Evolutionary conservation across 2,888 invertebrate genomes (phyloP), one percentile per base, ranked within the genome.

Genomic region (Frankliniella intonsa): DNA sequence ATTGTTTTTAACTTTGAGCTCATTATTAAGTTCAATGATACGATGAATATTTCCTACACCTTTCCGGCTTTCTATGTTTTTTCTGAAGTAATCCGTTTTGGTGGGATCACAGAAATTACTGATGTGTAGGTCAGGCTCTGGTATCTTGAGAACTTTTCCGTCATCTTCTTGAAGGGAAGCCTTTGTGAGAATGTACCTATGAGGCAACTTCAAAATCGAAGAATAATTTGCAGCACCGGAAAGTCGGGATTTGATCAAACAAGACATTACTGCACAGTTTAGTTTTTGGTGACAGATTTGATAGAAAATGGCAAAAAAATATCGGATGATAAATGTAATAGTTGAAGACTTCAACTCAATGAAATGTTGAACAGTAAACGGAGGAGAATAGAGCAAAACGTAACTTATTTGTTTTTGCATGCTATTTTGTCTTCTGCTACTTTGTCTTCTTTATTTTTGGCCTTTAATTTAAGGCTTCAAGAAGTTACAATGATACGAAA

Each of bases 61-160:
- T 89, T 94, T 94, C 83, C 95, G 90, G 81, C 88, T 88, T 50
- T 86, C 85, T 81, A 95, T 92, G 86, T 95, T 94, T 55, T 90
- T 86, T 84, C 89, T 87, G 83, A 95, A 93, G 86, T 89, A 88
- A n/a, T 88, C 84, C n/a, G 88, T 85, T 87, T 94, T 93, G 62
- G 87, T 86, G 17, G 88, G 87, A 88, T 94, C 89, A 85, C 92
- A 92, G 83, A 94, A 89, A 87, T 92, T 94, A 19, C 91, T 88
- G 27, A 90, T 86, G 87, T 95, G 91, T 84, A 92, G 89, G 84
- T 92, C 88, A 22, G 89, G 87, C 81, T 86, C 84, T 25, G 83
- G 83, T 38, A 80, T 80, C 81, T 79, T 83, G 22, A 76, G n/a
- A n/a, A 81, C 76, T 76, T 27, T 51, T 51, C 27, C 62, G 12